These are phyloP conservation scores for Magallana nippona DNA, from an alignment of 2,888 invertebrate species.

Conservation along the genomic window DNA sequence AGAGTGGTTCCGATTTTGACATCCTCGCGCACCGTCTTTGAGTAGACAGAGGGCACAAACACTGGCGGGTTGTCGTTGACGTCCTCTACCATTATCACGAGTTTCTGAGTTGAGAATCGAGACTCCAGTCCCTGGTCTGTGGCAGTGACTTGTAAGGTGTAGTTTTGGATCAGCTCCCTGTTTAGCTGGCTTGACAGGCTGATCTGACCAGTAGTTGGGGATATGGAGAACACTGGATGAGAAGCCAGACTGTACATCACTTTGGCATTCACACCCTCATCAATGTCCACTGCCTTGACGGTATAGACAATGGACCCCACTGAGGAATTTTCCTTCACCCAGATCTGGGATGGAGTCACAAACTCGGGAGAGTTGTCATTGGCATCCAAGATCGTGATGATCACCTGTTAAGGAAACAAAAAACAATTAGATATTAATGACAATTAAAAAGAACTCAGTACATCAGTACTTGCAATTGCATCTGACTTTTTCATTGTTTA, in stretches of 20 bases:
- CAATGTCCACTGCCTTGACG: slow-evolving; percentile 90
- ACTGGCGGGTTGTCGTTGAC: slow-evolving; percentile 73
- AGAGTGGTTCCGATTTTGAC: slow-evolving; percentile 96
- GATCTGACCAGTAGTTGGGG: slow-evolving; percentile 92
- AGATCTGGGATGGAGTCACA: slow-evolving; percentile 88
- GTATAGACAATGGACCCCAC: slow-evolving; percentile 92
- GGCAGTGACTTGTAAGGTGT: slow-evolving; percentile 70
- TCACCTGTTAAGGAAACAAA: slow-evolving; percentile 85
- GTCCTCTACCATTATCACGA: slow-evolving; percentile 67
- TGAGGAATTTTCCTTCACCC: slow-evolving; percentile 83
- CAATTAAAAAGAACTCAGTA: background rate
- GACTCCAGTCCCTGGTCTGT: slow-evolving; percentile 70
- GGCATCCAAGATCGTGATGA: slow-evolving; percentile 89
- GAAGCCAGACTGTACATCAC: slow-evolving; percentile 86
- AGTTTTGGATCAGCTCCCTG: slow-evolving; percentile 81
- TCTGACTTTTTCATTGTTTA: background rate
- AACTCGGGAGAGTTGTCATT: slow-evolving; percentile 96
- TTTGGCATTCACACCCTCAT: slow-evolving; percentile 88
- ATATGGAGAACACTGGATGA: slow-evolving; percentile 86
- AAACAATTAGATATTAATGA: background rate
- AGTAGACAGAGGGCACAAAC: slow-evolving; percentile 87
- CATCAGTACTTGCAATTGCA: background rate
- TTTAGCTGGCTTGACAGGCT: slow-evolving; percentile 92
- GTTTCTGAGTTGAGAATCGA: slow-evolving; percentile 56
- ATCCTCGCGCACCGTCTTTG: slow-evolving; percentile 90